These are phyloP conservation scores for Pseudomyrmex sp. DNA, from an alignment of 1,140 invertebrate genomes.

Conservation along the genomic window DNA sequence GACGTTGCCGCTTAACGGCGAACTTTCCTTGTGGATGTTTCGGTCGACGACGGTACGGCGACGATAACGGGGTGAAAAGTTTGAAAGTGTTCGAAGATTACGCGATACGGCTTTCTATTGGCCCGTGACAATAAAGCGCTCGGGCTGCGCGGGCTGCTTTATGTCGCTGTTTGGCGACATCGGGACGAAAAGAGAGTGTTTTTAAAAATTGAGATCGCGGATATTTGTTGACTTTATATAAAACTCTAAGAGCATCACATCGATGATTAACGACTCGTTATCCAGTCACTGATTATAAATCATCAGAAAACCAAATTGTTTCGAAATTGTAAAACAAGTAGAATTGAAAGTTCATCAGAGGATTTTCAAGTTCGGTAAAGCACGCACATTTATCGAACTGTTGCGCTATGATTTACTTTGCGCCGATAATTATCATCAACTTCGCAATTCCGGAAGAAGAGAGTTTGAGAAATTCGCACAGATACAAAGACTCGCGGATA, in stretches of 20 bases:
- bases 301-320: background rate
- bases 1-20: constrained; percentile 43
- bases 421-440: background rate
- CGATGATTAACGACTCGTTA: constrained; percentile 5
- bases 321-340: background rate
- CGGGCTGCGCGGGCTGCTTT: constrained; percentile 52
- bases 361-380: background rate
- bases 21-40: constrained; percentile 65
- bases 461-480: constrained; percentile 29
- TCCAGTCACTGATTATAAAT: constrained; percentile 1
- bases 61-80: constrained; percentile 71
- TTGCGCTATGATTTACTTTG: constrained; percentile 17
- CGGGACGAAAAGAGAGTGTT: background rate
- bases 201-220: constrained; percentile 45
- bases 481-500: constrained; percentile 21
- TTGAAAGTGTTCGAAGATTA: constrained; percentile 60
- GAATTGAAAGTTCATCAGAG: background rate
- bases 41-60: constrained; percentile 26
- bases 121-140: constrained; percentile 61
- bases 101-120: constrained; percentile 65
- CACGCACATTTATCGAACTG: constrained; percentile 13
- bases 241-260: constrained; percentile 1
- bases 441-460: background rate
- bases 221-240: constrained; percentile 23
- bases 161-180: constrained; percentile 55